Percentiles rank a stretch among this genome's conserved stretches.
Evolutionary conservation across 2,113 vertebrate genomes (phyloP).

Genomic region (Mugil cephalus): DNA sequence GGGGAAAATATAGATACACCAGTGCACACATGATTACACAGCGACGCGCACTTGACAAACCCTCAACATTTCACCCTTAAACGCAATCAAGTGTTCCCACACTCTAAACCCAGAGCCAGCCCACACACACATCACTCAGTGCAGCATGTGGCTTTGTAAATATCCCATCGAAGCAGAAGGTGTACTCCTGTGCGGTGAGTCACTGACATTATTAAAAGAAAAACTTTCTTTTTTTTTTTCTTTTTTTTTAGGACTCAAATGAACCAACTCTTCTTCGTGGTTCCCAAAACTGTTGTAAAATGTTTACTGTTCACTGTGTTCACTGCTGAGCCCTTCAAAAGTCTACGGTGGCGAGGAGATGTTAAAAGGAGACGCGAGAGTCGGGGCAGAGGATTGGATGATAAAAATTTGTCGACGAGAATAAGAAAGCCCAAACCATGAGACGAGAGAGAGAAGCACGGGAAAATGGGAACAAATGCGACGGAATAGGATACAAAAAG

Average conservation of each 20-base stretch:
- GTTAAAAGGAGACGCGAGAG: conserved; percentile 13
- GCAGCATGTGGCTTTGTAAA: conserved; percentile 54
- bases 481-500: conserved; percentile 8
- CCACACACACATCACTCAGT: conserved; percentile 53
- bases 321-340: conserved; percentile 39
- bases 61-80: conserved; percentile 51
- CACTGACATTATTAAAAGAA: conserved; percentile 62
- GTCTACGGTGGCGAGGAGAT: conserved; percentile 26
- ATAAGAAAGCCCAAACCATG: conserved; percentile 15
- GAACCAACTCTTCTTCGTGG: conserved; percentile 46
- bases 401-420: conserved; percentile 26
- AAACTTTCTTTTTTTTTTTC: conserved; percentile 14
- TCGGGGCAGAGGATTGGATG: conserved; percentile 21
- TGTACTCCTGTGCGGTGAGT: conserved; percentile 54
- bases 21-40: conserved; percentile 4
- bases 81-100: conserved; percentile 58
- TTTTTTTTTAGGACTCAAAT: conserved; percentile 41
- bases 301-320: conserved; percentile 52
- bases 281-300: conserved; percentile 56
- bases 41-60: conserved; percentile 43
- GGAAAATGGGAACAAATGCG: conserved; percentile 26
- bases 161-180: conserved; percentile 48
- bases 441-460: conserved; percentile 6
- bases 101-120: conserved; percentile 39
- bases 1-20: not conserved